Conservation (phyloP, 2,888 invertebrate genomes). For the Colletes collaris region DNA sequence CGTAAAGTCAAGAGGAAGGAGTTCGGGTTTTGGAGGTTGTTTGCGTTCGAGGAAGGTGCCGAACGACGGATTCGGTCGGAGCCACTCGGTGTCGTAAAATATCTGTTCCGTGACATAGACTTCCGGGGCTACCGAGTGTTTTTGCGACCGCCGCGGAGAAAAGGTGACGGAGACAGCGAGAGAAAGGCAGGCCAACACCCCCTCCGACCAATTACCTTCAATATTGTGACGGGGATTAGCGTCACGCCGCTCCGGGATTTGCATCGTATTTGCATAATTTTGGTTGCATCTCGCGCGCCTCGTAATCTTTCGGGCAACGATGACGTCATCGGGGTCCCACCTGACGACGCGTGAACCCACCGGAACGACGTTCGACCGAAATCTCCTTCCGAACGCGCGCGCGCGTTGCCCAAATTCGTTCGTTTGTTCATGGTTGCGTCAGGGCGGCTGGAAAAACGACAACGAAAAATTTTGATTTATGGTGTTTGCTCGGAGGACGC, state of each 20-base stretch:
- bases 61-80: slow-evolving; percentile 2
- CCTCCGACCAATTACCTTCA: slow-evolving; percentile 80
- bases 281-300: slow-evolving; percentile 75
- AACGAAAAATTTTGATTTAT: too few relatives aligned
- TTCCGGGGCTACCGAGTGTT: slow-evolving; percentile 49
- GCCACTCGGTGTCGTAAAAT: slow-evolving; percentile 30
- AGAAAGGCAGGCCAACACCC: slow-evolving; percentile 67
- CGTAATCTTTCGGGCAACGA: slow-evolving; percentile 69
- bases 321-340: slow-evolving; percentile 68
- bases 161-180: slow-evolving; percentile 58
- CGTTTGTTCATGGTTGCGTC: not conserved
- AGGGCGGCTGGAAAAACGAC: too few relatives aligned
- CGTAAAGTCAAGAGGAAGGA: not conserved
- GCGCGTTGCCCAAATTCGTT: not conserved
- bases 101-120: slow-evolving; percentile 22
- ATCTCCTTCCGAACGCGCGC: not conserved
- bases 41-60: slow-evolving; percentile 24
- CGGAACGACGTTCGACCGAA: not conserved
- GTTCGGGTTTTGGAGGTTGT: not conserved
- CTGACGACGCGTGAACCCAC: slow-evolving; percentile 47
- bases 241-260: slow-evolving; percentile 79
- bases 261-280: slow-evolving; percentile 83
- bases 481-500: too few relatives aligned
- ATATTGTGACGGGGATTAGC: slow-evolving; percentile 82
- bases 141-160: slow-evolving; percentile 25